Evolutionary conservation across 1,140 invertebrate species (phyloP).

Genomic region (Centruroides sculpturatus): DNA sequence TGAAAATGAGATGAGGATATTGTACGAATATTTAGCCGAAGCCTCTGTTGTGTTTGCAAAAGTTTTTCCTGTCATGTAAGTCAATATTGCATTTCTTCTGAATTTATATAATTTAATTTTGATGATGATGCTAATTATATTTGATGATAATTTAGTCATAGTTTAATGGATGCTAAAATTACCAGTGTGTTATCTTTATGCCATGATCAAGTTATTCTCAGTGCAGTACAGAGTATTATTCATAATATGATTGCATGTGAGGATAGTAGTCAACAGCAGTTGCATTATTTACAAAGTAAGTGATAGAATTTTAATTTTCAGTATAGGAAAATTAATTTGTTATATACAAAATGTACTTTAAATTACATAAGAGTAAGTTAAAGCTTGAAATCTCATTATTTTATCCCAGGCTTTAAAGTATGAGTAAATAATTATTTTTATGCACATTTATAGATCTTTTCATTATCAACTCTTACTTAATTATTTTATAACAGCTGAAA

Average conservation of each 20-base stretch:
- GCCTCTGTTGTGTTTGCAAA: constrained; percentile 91
- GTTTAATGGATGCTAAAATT: constrained; percentile 87
- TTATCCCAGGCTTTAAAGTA: too few species aligned
- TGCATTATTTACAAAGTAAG: constrained; percentile 82
- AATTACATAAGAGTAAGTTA: too few species aligned
- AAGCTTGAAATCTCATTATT: too few species aligned
- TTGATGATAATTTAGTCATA: constrained; percentile 49
- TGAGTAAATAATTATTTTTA: too few species aligned
- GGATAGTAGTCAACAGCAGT: constrained; percentile 68
- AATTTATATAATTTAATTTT: neutral
- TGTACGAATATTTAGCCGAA: constrained; percentile 93
- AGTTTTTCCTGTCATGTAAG: constrained; percentile 95
- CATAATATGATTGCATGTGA: constrained; percentile 94
- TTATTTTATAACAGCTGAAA: too few species aligned
- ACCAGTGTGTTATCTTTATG: constrained; percentile 79
- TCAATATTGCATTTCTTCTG: constrained; percentile 19
- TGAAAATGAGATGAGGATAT: constrained; percentile 79
- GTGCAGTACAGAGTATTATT: constrained; percentile 87
- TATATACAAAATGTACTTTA: too few species aligned
- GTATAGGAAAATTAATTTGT: too few species aligned
- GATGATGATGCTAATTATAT: neutral
- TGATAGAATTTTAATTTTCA: neutral
- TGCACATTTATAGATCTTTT: too few species aligned
- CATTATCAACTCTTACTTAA: too few species aligned
- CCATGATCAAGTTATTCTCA: constrained; percentile 84